Conservation (phyloP, 2,888 invertebrate species). For the Byasa hedistus region DNA sequence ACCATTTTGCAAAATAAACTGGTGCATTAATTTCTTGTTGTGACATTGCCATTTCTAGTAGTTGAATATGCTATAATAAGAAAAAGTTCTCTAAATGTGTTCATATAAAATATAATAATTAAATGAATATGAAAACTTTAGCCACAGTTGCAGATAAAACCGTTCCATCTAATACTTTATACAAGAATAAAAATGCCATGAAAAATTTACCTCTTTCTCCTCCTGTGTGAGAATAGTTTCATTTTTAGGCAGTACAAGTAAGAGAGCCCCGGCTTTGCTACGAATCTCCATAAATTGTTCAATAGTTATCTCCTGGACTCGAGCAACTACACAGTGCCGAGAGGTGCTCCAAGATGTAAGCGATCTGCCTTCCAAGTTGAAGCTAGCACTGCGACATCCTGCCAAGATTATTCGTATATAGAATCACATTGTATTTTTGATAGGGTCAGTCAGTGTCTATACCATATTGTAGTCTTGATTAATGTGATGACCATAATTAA, state of each 20-base stretch:
- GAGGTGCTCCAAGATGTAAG: slow-evolving; percentile 90
- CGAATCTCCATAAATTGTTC: slow-evolving; percentile 88
- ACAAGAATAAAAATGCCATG: not conserved
- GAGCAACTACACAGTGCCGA: slow-evolving; percentile 92
- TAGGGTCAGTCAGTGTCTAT: too few relatives aligned
- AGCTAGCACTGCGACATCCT: slow-evolving; percentile 92
- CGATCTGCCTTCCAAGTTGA: slow-evolving; percentile 94
- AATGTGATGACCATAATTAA: too few relatives aligned
- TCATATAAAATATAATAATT: not conserved
- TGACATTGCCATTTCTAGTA: slow-evolving; percentile 90
- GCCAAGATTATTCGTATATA: not conserved
- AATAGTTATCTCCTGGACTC: slow-evolving; percentile 88
- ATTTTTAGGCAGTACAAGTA: slow-evolving; percentile 90
- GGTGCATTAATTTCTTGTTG: slow-evolving; percentile 90
- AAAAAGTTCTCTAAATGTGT: not conserved
- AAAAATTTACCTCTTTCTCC: slow-evolving; percentile 82
- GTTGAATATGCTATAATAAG: slow-evolving; percentile 82
- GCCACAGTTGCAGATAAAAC: too few relatives aligned
- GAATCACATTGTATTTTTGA: too few relatives aligned
- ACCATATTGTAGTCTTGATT: too few relatives aligned
- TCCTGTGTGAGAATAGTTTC: slow-evolving; percentile 82
- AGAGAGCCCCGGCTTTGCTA: slow-evolving; percentile 89
- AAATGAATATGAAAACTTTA: too few relatives aligned
- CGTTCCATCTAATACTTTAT: too few relatives aligned
- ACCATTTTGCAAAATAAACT: slow-evolving; percentile 92